These are phyloP conservation scores for Caenorhabditis angaria DNA, from an alignment of 2,888 invertebrate genomes.

Conservation along the genomic window DNA sequence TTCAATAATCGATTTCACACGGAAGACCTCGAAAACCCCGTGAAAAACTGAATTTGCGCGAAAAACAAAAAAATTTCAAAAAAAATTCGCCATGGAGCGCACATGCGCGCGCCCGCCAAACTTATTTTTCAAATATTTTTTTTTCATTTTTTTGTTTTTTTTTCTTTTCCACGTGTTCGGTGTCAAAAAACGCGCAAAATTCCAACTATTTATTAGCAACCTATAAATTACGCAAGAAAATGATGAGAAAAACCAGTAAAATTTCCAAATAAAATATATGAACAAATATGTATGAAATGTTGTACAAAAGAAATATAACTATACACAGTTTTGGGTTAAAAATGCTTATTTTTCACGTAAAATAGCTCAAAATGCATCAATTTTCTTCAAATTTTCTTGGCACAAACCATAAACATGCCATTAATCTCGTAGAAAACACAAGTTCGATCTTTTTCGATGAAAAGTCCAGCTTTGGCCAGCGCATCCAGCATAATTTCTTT, in stretches of 20 bases:
- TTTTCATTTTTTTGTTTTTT: no score
- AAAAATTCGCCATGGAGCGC: no score
- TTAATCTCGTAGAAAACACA: constrained; percentile 62
- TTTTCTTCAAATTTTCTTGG: constrained; percentile 33
- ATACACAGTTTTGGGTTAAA: no score
- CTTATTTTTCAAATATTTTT: no score
- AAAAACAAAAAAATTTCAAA: no score
- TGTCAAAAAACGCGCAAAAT: constrained; percentile 5
- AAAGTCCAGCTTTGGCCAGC: constrained; percentile 60
- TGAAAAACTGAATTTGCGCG: no score
- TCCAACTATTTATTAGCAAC: not conserved
- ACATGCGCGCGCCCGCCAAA: no score
- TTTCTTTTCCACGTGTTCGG: no score
- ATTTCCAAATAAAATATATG: not conserved
- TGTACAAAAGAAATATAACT: not conserved
- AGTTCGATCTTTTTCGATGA: constrained; percentile 50
- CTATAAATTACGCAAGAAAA: no score
- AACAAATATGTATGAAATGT: not conserved
- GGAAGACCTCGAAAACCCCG: no score
- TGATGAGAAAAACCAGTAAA: constrained; percentile 13
- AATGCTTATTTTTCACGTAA: no score
- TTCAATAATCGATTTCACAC: no score
- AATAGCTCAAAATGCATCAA: not conserved
- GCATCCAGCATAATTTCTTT: constrained; percentile 60
- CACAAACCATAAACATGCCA: constrained; percentile 68